Percentiles rank a stretch among this genome's conserved stretches.
Conservation (phyloP, 2,113 vertebrate genomes). For the Sarotherodon lohbergeri region DNA sequence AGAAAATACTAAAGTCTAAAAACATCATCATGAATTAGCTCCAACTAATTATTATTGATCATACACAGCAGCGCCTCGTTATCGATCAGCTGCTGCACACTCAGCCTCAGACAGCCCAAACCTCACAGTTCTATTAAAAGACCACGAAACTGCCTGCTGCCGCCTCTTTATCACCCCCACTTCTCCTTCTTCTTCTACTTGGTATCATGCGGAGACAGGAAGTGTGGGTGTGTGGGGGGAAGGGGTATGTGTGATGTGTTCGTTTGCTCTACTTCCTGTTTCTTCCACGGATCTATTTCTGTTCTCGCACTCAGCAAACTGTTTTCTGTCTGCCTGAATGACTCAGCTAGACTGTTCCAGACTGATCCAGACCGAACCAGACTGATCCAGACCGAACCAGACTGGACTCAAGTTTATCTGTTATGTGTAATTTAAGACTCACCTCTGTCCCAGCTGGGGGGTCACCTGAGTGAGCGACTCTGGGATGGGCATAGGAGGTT, state of each 20-base stretch:
- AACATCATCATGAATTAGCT: not conserved
- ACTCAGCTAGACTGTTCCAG: not conserved
- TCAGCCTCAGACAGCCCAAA: not conserved
- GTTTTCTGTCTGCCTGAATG: not conserved
- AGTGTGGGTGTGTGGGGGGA: not conserved
- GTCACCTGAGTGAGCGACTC: conserved; percentile 38
- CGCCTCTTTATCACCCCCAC: not conserved
- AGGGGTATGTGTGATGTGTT: not conserved
- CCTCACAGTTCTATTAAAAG: not conserved
- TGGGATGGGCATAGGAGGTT: conserved; percentile 72
- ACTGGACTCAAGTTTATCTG: not conserved
- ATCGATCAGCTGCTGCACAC: not conserved
- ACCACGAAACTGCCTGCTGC: not conserved
- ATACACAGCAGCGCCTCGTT: not conserved
- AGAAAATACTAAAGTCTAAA: not conserved
- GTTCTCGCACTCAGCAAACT: not conserved
- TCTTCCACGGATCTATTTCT: not conserved
- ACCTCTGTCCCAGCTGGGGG: not conserved
- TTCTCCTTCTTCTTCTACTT: not conserved
- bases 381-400: not conserved
- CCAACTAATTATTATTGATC: not conserved
- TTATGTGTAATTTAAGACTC: not conserved
- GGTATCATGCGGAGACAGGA: conserved; percentile 8
- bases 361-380: not conserved
- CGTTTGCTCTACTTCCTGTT: conserved; percentile 26